Percentiles rank a stretch among this genome's conserved stretches.
These are phyloP conservation scores for Gobio gobio DNA, from an alignment of 2,113 vertebrate species.

Conservation along the genomic window DNA sequence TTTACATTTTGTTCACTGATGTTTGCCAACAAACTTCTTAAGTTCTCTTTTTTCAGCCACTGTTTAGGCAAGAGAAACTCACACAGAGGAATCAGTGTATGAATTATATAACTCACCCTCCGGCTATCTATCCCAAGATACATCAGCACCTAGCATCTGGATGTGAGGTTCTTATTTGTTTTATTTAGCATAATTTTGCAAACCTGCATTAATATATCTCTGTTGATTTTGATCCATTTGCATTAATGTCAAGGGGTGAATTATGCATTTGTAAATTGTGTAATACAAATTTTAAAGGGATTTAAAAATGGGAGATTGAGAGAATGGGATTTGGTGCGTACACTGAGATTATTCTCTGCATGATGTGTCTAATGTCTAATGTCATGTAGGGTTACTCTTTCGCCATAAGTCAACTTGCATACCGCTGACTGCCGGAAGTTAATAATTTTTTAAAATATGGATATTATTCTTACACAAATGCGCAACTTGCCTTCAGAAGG, in stretches of 20 bases:
- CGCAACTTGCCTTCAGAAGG: too few species aligned
- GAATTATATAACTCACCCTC: conserved; percentile 13
- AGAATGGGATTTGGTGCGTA: background rate
- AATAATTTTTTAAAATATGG: too few species aligned
- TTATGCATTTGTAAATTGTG: background rate
- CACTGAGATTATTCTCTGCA: background rate
- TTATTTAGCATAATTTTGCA: background rate
- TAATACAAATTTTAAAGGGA: background rate
- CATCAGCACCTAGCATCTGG: background rate
- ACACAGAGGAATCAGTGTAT: background rate
- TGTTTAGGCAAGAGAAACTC: background rate
- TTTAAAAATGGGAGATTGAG: background rate
- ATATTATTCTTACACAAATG: too few species aligned
- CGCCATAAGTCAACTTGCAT: too few species aligned
- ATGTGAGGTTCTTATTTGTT: background rate
- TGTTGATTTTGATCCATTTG: background rate
- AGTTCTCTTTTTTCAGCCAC: background rate
- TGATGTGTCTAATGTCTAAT: background rate
- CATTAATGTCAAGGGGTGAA: background rate
- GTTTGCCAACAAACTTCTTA: background rate
- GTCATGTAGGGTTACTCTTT: too few species aligned
- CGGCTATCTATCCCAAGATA: background rate
- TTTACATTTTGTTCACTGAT: too few species aligned
- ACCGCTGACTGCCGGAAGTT: too few species aligned
- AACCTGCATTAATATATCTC: background rate